phyloP scores from a whole-genome alignment of 2,113 vertebrate genomes.

The Leptosomus discolor region DNA sequence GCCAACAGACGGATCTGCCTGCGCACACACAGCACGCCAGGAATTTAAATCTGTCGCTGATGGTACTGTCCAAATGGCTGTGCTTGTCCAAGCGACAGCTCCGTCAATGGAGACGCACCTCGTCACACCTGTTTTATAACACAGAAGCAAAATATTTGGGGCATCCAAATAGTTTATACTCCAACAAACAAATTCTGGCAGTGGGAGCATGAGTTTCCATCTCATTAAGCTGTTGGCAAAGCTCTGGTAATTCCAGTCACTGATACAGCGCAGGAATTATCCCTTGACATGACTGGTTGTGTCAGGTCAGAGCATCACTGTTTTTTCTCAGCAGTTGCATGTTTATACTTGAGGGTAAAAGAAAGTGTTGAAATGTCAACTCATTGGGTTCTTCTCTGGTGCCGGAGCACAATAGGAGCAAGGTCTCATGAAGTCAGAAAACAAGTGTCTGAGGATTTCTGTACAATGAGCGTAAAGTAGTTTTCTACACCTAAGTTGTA shows the following conservation, averaged over 20 bases:
- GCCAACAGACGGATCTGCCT: neutral
- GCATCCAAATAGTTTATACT: slow-evolving; percentile 32
- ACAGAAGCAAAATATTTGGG: slow-evolving; percentile 9
- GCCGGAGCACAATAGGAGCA: too few relatives aligned
- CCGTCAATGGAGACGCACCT: neutral
- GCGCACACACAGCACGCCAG: rapidly evolving
- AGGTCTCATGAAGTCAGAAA: neutral
- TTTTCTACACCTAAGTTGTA: neutral
- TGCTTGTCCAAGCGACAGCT: neutral
- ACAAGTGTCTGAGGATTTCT: neutral
- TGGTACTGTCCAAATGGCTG: neutral
- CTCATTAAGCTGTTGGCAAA: slow-evolving; percentile 56
- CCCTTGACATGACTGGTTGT: neutral
- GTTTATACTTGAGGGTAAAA: slow-evolving; percentile 21
- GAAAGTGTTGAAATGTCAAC: slow-evolving; percentile 9
- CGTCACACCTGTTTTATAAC: slow-evolving; percentile 52
- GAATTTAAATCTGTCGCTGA: neutral
- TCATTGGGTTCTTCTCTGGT: neutral
- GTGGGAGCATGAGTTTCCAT: slow-evolving; percentile 27
- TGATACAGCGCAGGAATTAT: neutral
- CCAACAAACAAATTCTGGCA: slow-evolving; percentile 39
- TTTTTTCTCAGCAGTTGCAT: neutral
- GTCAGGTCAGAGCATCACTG: slow-evolving; percentile 45
- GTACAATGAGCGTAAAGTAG: neutral
- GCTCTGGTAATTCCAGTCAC: slow-evolving; percentile 58